Evolutionary conservation across 2,113 vertebrate species (phyloP).

Genomic region (Mohoua ochrocephala): DNA sequence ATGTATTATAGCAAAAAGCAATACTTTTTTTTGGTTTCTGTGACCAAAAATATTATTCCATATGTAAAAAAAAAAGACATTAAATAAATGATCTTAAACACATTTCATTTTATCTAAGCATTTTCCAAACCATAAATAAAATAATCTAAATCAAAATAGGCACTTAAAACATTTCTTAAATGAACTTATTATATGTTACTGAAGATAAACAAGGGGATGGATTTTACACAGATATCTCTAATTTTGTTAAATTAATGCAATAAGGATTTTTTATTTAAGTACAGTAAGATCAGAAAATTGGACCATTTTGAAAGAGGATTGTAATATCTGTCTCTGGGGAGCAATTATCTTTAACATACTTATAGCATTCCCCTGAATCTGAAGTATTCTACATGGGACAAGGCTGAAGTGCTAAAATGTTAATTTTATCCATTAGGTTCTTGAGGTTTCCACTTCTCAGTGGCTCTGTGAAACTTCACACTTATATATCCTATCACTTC

Average conservation of each 20-base stretch:
- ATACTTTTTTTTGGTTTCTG: neutral
- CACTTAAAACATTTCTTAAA: neutral
- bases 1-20: neutral
- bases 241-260: neutral
- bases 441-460: neutral
- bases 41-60: neutral
- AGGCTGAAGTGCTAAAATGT: neutral
- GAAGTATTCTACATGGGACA: neutral
- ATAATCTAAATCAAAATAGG: neutral
- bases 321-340: neutral
- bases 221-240: neutral
- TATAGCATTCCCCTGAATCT: neutral
- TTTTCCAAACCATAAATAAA: neutral
- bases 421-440: neutral
- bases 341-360: neutral
- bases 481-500: neutral
- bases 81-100: neutral
- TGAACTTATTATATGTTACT: neutral
- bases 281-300: neutral
- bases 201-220: neutral
- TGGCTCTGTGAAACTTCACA: neutral
- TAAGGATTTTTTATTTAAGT: neutral
- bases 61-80: neutral
- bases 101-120: neutral
- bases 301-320: neutral